Conservation (phyloP, 1,140 invertebrate genomes). For the Sogatella furcifera region DNA sequence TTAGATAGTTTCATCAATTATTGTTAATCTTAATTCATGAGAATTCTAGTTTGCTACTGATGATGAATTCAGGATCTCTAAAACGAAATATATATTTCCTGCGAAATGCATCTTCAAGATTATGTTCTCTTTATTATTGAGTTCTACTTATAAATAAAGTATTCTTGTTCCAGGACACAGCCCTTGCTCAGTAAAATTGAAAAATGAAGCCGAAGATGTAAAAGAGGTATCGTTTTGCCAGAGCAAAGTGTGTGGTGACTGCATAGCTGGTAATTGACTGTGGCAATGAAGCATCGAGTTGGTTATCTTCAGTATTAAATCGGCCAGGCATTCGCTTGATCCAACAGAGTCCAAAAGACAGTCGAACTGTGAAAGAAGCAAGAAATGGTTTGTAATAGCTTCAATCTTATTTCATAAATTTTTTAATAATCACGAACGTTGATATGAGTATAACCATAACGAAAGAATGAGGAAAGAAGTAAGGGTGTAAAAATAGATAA, state of each 20-base stretch:
- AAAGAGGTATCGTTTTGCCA: conserved; percentile 38
- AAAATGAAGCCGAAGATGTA: conserved; percentile 18
- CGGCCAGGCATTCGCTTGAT: conserved; percentile 55
- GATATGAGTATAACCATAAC: too few species aligned
- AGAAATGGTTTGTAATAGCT: neutral
- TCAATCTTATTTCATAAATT: conserved; percentile 2
- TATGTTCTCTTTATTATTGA: too few species aligned
- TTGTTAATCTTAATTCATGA: too few species aligned
- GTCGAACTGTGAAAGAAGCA: conserved; percentile 22
- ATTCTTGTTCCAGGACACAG: neutral
- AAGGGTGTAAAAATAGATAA: too few species aligned
- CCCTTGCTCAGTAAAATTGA: conserved; percentile 31
- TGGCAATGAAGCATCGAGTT: conserved; percentile 62
- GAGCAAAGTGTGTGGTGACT: conserved; percentile 78
- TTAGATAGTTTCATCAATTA: too few species aligned
- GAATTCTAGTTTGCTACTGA: too few species aligned
- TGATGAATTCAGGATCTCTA: too few species aligned
- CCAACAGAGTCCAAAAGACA: conserved; percentile 37
- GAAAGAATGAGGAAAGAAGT: too few species aligned
- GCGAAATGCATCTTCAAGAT: too few species aligned
- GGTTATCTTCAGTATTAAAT: conserved; percentile 58
- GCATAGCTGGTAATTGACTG: conserved; percentile 69
- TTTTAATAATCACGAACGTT: too few species aligned
- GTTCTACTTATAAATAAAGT: too few species aligned
- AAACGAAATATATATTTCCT: too few species aligned